phyloP scores from a whole-genome alignment of 2,113 vertebrate genomes.

The Phalacrocorax aristotelis region DNA sequence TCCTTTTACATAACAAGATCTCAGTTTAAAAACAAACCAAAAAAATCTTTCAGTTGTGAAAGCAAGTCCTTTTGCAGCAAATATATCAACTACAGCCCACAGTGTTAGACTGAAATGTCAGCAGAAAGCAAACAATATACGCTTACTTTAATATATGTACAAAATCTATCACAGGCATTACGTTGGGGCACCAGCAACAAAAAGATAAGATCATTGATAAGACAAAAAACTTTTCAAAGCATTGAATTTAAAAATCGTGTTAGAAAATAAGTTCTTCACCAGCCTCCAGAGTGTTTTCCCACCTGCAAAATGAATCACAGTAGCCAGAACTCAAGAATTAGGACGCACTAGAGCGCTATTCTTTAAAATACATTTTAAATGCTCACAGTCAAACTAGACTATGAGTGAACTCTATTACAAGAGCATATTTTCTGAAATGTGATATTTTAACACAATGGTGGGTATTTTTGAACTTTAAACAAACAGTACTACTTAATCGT shows the following conservation, averaged over 20 bases:
- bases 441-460: background rate
- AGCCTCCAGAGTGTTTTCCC: background rate
- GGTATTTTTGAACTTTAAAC: constrained; percentile 17
- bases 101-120: background rate
- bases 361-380: background rate
- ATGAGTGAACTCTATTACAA: background rate
- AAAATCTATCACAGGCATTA: background rate
- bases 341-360: background rate
- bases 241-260: background rate
- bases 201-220: background rate
- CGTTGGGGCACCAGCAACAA: background rate
- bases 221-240: background rate
- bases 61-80: background rate
- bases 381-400: background rate
- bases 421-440: background rate
- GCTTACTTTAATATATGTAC: background rate
- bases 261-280: background rate
- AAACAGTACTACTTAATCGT: background rate
- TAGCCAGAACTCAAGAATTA: background rate
- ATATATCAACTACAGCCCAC: background rate
- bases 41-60: background rate
- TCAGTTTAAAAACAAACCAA: background rate
- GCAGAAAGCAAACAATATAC: background rate
- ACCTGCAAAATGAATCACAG: background rate
- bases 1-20: background rate